Percentiles rank a stretch among this genome's conserved stretches.
These are phyloP conservation scores for Danio albolineatus DNA, from an alignment of 2,797 vertebrate species.

Conservation along the genomic window DNA sequence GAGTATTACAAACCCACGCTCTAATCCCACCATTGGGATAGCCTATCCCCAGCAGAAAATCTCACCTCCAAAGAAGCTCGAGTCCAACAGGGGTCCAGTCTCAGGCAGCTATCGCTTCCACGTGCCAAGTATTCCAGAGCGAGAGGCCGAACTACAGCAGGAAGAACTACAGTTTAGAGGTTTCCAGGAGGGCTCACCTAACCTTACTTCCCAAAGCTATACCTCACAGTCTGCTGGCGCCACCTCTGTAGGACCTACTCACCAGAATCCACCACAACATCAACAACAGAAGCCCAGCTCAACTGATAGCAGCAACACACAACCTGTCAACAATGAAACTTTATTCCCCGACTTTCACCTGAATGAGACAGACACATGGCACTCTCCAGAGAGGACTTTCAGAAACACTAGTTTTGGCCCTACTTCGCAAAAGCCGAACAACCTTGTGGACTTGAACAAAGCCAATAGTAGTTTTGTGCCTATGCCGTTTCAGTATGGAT, in stretches of 20 bases:
- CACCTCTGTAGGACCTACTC: slow-evolving; percentile 72
- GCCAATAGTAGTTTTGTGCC: slow-evolving; percentile 70
- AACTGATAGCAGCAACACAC: slow-evolving; percentile 77
- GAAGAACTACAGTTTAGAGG: slow-evolving; percentile 85
- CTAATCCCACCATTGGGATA: slow-evolving; percentile 87
- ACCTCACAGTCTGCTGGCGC: slow-evolving; percentile 87
- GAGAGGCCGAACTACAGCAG: slow-evolving; percentile 83
- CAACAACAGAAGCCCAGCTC: slow-evolving; percentile 72
- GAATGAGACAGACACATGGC: slow-evolving; percentile 81
- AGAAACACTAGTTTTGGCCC: slow-evolving; percentile 85
- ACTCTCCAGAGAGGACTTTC: slow-evolving; percentile 86
- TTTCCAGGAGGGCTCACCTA: slow-evolving; percentile 83
- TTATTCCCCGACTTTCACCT: slow-evolving; percentile 86
- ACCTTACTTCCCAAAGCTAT: slow-evolving; percentile 87
- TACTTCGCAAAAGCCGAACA: slow-evolving; percentile 79
- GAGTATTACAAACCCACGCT: slow-evolving; percentile 82
- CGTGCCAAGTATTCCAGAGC: slow-evolving; percentile 81
- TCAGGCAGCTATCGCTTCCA: slow-evolving; percentile 87
- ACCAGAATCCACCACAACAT: slow-evolving; percentile 74
- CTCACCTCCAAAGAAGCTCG: slow-evolving; percentile 85
- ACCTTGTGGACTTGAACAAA: slow-evolving; percentile 82
- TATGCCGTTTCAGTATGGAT: slow-evolving; percentile 84
- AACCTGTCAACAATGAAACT: slow-evolving; percentile 81
- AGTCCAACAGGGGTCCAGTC: slow-evolving; percentile 74
- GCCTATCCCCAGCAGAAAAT: slow-evolving; percentile 90